These are phyloP conservation scores for Pluvianellus socialis DNA, from an alignment of 2,113 vertebrate species.

Conservation along the genomic window DNA sequence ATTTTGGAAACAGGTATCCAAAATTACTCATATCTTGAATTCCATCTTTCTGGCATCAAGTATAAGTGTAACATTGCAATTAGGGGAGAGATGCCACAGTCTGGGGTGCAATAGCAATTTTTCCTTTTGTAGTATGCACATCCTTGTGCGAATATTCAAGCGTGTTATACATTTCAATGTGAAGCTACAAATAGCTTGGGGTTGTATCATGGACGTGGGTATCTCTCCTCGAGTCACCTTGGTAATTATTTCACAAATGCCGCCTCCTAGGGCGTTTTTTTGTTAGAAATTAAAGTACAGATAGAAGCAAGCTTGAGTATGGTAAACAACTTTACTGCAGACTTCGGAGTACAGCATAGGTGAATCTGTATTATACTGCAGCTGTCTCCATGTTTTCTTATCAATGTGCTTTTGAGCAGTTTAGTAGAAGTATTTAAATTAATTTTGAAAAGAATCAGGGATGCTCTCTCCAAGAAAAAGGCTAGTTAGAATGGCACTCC, in stretches of 20 bases:
- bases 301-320: background rate
- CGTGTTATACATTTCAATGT: background rate
- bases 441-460: background rate
- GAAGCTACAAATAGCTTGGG: background rate
- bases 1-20: background rate
- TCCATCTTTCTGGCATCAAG: background rate
- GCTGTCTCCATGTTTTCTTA: background rate
- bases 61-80: background rate
- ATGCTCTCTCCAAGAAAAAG: background rate
- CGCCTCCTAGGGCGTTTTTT: background rate
- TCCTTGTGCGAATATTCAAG: background rate
- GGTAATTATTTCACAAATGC: background rate
- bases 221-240: background rate
- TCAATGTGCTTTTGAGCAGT: background rate
- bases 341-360: background rate
- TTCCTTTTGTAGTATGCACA: background rate
- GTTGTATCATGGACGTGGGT: background rate
- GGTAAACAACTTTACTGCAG: background rate
- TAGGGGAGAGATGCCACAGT: background rate
- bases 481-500: background rate
- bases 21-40: background rate
- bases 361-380: background rate
- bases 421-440: background rate
- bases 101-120: background rate
- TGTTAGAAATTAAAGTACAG: background rate